Percentiles rank a stretch among this genome's conserved stretches.
Evolutionary conservation across 2,797 vertebrate genomes (phyloP).

Genomic region (Tangara arthus): DNA sequence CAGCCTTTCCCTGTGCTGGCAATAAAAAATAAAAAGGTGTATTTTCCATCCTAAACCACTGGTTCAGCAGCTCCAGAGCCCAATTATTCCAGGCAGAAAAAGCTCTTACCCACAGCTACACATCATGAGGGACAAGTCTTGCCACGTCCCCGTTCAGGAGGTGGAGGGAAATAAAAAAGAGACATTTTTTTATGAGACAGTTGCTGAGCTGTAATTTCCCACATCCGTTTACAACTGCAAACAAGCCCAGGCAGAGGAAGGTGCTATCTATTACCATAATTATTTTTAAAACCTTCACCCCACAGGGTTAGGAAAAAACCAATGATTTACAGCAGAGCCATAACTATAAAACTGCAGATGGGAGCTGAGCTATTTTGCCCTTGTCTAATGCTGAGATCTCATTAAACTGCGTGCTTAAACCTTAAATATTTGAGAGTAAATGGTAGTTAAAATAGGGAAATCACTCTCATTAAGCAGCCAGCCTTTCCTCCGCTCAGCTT

Average conservation of each 20-base stretch:
- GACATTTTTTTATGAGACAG: neutral
- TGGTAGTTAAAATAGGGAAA: neutral
- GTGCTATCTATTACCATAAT: neutral
- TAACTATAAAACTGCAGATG: conserved; percentile 28
- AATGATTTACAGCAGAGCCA: neutral
- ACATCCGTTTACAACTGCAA: neutral
- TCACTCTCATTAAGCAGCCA: neutral
- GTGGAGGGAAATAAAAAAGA: neutral
- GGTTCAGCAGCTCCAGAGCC: neutral
- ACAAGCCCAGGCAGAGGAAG: neutral
- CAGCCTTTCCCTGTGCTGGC: rapidly evolving
- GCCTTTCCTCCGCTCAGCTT: neutral
- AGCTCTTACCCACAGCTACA: neutral
- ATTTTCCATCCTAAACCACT: neutral
- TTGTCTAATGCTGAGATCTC: neutral
- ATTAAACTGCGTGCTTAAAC: neutral
- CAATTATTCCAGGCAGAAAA: neutral
- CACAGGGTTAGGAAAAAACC: neutral
- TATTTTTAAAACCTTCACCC: conserved; percentile 24
- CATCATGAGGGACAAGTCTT: neutral
- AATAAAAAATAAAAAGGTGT: neutral
- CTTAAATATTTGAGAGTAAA: neutral
- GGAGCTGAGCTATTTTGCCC: neutral
- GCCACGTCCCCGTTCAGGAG: neutral
- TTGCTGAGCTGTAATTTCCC: conserved; percentile 12